These are phyloP conservation scores for Drosophila serrata DNA, from an alignment of 1,140 invertebrate species.

Conservation along the genomic window DNA sequence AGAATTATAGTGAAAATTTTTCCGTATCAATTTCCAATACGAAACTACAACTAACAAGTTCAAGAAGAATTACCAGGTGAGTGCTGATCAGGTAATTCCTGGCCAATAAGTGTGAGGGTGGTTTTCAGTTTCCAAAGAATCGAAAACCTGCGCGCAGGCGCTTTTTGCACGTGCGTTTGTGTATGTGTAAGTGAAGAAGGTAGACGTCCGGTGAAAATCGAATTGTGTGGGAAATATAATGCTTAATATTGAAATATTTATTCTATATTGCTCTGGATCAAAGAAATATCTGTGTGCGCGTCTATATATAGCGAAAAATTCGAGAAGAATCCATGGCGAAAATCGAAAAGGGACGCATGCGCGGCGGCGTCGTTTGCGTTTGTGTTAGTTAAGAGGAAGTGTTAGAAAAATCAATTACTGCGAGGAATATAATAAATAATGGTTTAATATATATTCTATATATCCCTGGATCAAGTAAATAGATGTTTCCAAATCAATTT, in stretches of 20 bases:
- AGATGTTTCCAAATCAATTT: background rate
- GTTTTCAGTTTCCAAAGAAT: no score
- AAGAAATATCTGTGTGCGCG: background rate
- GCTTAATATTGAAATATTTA: background rate
- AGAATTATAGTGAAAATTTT: no score
- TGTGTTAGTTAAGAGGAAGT: background rate
- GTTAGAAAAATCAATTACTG: no score
- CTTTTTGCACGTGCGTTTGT: background rate
- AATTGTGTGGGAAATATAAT: background rate
- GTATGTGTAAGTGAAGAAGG: no score
- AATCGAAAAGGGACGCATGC: background rate
- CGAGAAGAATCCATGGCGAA: background rate
- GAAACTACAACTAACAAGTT: no score
- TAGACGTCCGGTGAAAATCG: background rate
- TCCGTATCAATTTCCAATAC: no score
- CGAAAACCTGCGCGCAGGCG: background rate
- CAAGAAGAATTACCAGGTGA: no score
- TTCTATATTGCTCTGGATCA: background rate
- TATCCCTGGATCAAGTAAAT: background rate
- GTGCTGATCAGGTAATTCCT: background rate
- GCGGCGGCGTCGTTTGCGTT: background rate
- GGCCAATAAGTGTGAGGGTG: background rate
- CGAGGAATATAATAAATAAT: no score
- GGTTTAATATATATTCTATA: background rate
- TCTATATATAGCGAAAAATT: background rate